A percentile compares a stretch with the other conserved stretches of the same genome.
Evolutionary conservation across 1,140 invertebrate species (phyloP).

Genomic region (Asbolus verrucosus): DNA sequence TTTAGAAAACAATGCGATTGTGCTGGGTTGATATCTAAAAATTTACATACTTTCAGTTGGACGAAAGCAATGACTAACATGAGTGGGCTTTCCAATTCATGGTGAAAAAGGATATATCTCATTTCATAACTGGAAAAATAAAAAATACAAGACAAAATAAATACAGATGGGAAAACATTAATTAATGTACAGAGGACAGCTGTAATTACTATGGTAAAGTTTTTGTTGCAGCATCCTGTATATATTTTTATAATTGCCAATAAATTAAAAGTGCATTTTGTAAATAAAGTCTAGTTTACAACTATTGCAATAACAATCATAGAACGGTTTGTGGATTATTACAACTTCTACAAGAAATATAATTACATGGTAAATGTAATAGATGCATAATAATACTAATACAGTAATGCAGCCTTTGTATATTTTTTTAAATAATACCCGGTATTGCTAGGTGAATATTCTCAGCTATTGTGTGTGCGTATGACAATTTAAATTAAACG

Average conservation of each 20-base stretch:
- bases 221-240: slow-evolving; percentile 19
- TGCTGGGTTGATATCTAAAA: background rate
- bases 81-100: background rate
- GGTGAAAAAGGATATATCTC: background rate
- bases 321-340: background rate
- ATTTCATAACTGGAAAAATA: background rate
- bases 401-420: slow-evolving; percentile 16
- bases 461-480: slow-evolving; percentile 24
- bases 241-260: slow-evolving; percentile 6
- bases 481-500: slow-evolving; percentile 25
- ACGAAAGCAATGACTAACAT: background rate
- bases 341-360: background rate
- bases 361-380: no score
- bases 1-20: background rate
- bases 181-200: slow-evolving; percentile 4
- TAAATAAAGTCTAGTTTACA: slow-evolving; percentile 18
- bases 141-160: slow-evolving; percentile 17
- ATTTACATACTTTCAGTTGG: slow-evolving; percentile 1
- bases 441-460: background rate
- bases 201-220: slow-evolving; percentile 16
- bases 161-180: slow-evolving; percentile 3
- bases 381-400: no score
- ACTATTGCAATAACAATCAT: background rate
- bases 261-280: slow-evolving; percentile 8
- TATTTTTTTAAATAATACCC: slow-evolving; percentile 19